Evolutionary conservation across 2,113 vertebrate genomes (phyloP), one percentile per base, ranked within the genome.

Genomic region (Coryphaenoides rupestris): DNA sequence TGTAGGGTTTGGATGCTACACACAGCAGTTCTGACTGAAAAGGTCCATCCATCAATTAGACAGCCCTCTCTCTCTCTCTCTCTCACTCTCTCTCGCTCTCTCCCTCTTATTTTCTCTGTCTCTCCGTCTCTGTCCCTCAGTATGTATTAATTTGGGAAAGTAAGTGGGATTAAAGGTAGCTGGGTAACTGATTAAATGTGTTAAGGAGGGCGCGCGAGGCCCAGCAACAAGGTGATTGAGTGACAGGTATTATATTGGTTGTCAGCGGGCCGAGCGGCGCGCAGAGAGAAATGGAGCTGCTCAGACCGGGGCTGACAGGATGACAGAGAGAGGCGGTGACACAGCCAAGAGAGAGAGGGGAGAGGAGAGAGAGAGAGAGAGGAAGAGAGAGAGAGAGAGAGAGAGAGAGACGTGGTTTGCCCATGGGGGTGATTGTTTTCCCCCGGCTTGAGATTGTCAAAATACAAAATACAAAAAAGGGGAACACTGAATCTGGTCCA

Each of bases 31-130:
- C 63, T 78, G 62, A 70, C 63, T 81, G 69, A 65, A 65, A 69
- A 62, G 53, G 3, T 56, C 72, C 73, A 85, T 83, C 75, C 68
- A 78, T 85, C 79, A 81, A 68, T 70, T 16, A 65, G 74, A 81
- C 79, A 79, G 75, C 64, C 65, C 47, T 63, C 68, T 56, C 23
- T 56, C 46, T 26, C 13, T 53, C 22, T 63, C 53, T 57, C 26
- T 57, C 53, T 64, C 50, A 56, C 52, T 56, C 52, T 64, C 52
- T 55, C 52, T 68, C 69, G 46, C 55, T 66, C 40, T 66, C 40
- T 58, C 40, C 58, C 54, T 65, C 55, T 58, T n/a, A n/a, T n/a
- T n/a, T n/a, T n/a, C n/a, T n/a, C 45, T 24, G 16, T 55, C 23
- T 57, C 22, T 54, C 17, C 33, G 22, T 54, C 54, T 57, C 28